Conservation (phyloP, 92 coral and sea anemone species). For the Heteractis magnifica region DNA sequence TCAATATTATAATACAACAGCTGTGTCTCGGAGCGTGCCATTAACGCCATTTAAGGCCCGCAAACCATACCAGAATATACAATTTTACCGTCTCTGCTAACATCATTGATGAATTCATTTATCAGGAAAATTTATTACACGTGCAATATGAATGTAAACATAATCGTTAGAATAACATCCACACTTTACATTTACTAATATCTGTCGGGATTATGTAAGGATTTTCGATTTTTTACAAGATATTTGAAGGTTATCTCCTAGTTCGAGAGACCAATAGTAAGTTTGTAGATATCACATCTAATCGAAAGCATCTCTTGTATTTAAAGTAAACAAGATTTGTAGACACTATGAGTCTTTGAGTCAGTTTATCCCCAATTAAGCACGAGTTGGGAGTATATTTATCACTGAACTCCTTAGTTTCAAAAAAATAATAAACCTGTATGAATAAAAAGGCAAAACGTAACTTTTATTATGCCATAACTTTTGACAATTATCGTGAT, state of each 20-base stretch:
- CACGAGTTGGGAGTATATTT: background rate
- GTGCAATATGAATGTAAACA: background rate
- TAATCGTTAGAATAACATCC: no score
- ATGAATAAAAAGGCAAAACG: no score
- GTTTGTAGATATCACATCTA: background rate
- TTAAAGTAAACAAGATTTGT: background rate
- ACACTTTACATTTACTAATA: no score
- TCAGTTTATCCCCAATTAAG: background rate
- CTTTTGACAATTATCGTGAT: no score
- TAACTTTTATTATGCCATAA: no score
- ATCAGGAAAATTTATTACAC: background rate
- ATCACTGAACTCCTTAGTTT: no score
- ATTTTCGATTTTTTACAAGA: no score
- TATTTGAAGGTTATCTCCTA: no score
- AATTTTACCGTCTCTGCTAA: background rate
- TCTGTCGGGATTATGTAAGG: background rate
- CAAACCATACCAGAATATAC: background rate
- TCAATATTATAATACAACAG: background rate
- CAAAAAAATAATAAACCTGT: no score
- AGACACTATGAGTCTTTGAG: background rate
- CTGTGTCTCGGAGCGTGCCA: background rate
- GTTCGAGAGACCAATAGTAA: no score
- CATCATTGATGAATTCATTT: background rate
- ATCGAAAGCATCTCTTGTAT: background rate
- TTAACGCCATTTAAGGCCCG: background rate